Base-by-base conservation (phyloP, 2,113 vertebrate genomes). In the Rhynchomys soricoides region DNA sequence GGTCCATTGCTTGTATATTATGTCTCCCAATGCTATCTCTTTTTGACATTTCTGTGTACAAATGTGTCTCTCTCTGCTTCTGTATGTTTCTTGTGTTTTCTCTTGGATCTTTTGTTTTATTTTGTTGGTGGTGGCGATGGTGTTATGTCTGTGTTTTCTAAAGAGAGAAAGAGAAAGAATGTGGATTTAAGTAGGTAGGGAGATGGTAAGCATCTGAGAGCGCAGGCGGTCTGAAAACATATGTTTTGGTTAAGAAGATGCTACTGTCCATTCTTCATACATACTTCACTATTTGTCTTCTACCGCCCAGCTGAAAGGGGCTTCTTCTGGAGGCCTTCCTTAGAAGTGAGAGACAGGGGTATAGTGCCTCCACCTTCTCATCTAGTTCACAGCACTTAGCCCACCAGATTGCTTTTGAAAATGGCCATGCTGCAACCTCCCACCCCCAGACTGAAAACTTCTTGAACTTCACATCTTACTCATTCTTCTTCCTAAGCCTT, bases 401-500 rank as follows among this genome's bases (percentile, higher is more conserved):
- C 37, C 4, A 78, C 19, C 50, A 48, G 71, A 71, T 48, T 13
- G 31, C 87, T 82, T 85, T 89, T 70, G 31, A 75, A 79, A 92
- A 64, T 73, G 15, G 50, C 21, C 59, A 7, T 59, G 45, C 78
- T 59, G 13, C 7, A 57, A 57, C 55, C 21, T 2, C 5, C 7
- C 37, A 82, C 31, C 50, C 52, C 17, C 77, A 79, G 74, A 90
- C n/a, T 64, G 11, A 90, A 21, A 70, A 16, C 2, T 73, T 19
- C 55, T 85, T 91, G 66, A 95, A 50, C 52, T 62, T 96, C 29
- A 75, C 75, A 19, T 81, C 85, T 94, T 93, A 90, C 73, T 88
- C 48, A 83, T 52, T 81, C 70, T 55, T 62, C 29, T 64, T 68
- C 3, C 17, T 15, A 95, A 71, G 24, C 40, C 43, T 83, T 93